phyloP scores from a whole-genome alignment of 2,113 vertebrate species.

The Eulemur macaco region DNA sequence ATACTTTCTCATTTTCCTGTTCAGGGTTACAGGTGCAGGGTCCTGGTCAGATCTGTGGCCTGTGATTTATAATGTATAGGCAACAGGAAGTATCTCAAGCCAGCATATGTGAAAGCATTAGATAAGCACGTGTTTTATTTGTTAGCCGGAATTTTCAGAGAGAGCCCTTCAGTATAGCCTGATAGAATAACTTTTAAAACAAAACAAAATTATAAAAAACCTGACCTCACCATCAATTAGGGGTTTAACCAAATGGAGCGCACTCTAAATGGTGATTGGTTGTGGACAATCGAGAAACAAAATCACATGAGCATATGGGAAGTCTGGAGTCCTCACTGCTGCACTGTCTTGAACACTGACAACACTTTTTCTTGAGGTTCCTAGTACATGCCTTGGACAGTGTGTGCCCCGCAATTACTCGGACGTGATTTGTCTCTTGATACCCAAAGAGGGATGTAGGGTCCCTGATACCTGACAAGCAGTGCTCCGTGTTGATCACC shows the following conservation, averaged over 20 bases:
- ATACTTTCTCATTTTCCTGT: constrained; percentile 39
- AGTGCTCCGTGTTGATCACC: neutral
- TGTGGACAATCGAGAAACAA: neutral
- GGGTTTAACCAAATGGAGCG: neutral
- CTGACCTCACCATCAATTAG: neutral
- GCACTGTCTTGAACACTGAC: neutral
- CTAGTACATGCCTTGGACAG: neutral
- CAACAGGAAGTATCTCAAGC: constrained; percentile 43
- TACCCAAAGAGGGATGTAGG: too few species aligned
- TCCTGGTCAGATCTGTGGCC: constrained; percentile 3
- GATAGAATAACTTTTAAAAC: neutral
- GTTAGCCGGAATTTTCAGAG: constrained; percentile 52
- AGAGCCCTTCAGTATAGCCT: neutral
- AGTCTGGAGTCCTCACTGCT: neutral
- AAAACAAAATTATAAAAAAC: neutral
- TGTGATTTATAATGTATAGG: constrained; percentile 23
- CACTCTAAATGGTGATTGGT: neutral
- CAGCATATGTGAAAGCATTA: neutral
- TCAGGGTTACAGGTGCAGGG: constrained; percentile 26
- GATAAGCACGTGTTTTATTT: constrained; percentile 33
- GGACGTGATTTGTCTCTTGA: neutral
- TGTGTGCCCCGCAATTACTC: neutral
- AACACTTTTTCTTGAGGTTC: neutral
- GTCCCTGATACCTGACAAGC: neutral
- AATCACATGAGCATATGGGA: neutral